Percentiles rank a stretch among this genome's conserved stretches.
These are phyloP conservation scores for Isichthys henryi DNA, from an alignment of 2,113 vertebrate species.

Conservation along the genomic window DNA sequence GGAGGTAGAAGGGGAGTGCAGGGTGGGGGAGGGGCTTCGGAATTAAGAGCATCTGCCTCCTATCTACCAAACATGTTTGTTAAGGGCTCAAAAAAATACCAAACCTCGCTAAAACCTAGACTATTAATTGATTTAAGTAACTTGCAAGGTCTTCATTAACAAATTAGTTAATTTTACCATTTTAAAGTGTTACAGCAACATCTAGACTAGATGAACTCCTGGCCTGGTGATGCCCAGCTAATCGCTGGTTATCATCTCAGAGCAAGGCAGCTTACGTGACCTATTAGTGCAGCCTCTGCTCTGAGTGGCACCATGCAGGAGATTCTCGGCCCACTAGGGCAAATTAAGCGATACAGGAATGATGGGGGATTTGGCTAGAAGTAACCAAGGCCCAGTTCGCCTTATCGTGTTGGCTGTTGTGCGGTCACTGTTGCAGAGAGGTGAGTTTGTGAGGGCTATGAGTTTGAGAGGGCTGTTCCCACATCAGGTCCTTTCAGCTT, in stretches of 20 bases:
- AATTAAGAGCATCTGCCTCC: not conserved
- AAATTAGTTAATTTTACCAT: conserved; percentile 2
- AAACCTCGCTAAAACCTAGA: not conserved
- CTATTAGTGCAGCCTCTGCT: not conserved
- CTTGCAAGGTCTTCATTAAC: not conserved
- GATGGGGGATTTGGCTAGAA: not conserved
- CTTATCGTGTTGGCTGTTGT: not conserved
- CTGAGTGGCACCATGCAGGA: not conserved
- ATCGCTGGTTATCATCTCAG: not conserved
- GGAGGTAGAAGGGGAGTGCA: conserved; percentile 9
- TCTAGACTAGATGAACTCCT: not conserved
- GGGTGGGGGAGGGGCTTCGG: not conserved
- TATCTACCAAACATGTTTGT: not conserved
- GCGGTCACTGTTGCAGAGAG: not conserved
- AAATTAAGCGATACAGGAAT: not conserved
- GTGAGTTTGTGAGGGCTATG: not conserved
- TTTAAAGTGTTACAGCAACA: not conserved
- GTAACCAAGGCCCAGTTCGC: not conserved
- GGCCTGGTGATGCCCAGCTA: not conserved
- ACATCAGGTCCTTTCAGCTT: not conserved
- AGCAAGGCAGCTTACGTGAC: not conserved
- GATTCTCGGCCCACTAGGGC: not conserved
- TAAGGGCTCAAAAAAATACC: not conserved
- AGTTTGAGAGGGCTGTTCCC: not conserved
- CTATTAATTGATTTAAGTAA: not conserved